Base-by-base conservation (phyloP, 2,797 vertebrate genomes). In the Sebastiscus albofasciatus region DNA sequence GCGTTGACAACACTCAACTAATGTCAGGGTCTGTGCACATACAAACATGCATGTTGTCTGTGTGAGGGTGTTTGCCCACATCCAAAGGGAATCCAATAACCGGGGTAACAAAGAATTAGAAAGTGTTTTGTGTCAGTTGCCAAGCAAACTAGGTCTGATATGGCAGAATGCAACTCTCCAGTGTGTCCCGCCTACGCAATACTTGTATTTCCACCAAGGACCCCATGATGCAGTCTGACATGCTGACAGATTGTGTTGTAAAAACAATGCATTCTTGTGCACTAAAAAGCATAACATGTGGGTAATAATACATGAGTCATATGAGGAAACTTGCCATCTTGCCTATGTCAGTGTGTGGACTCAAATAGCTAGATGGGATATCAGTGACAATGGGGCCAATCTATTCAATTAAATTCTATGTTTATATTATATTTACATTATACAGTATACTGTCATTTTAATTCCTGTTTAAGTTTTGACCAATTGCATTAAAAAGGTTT, bases 121-220 rank as follows among this genome's bases (percentile, higher is more conserved):
- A 33, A 39, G 71, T 75, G 79, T 80, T 89, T 88, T 73, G 71
- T 87, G 83, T 83, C 89, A 58, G 91, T 94, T 94, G 93, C 93
- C 90, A 92, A 92, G 93, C 88, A 92, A 89, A 89, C 71, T 11
- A 13, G 77, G 79, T 89, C 75, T 80, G 76, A 86, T 71, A 33
- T 74, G 82, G 87, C 79, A 80, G 82, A 82, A 81, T 34, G 84
- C 79, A 74, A 77, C 49, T 81, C 87, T 91, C 75, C 73, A 69
- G 67, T 49, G 80, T 36, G 66, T 86, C 80, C 81, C 77, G 83
- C 85, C 87, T 80, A 87, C 89, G 34, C 80, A 77, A 66, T 13
- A 52, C 79, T 72, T 13, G 11, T 6, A 49, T 72, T 75, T 78
- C 69, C 71, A 79, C 34, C 61, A 61, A 77, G 42, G 73, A 84